Percentiles rank a stretch among this genome's conserved stretches.
These are phyloP conservation scores for Eumacrocentrus americanus DNA, from an alignment of 2,888 invertebrate species.

Conservation along the genomic window DNA sequence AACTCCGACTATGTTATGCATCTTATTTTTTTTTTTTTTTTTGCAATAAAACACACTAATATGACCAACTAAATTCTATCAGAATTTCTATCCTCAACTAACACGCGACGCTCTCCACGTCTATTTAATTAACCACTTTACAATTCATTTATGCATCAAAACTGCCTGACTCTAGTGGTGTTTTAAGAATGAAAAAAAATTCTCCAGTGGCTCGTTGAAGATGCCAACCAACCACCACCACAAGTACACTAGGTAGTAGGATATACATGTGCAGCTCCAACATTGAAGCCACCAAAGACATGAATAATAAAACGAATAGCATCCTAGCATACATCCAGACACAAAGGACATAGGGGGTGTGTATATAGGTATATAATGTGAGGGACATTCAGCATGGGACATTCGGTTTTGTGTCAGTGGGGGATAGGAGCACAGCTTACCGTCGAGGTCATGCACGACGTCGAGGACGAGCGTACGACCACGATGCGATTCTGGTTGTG, in stretches of 20 bases:
- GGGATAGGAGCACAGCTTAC: constrained; percentile 47
- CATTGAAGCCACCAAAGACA: neutral
- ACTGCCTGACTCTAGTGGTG: neutral
- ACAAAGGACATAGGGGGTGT: neutral
- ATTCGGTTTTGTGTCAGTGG: constrained; percentile 27
- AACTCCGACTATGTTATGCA: neutral
- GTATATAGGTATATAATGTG: constrained; percentile 4
- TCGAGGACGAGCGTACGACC: constrained; percentile 55
- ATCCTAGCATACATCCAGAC: constrained; percentile 1
- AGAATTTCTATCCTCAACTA: constrained; percentile 20
- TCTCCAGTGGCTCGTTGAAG: no score
- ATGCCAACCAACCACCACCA: neutral
- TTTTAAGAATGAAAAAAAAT: constrained; percentile 4
- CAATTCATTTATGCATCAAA: constrained; percentile 22
- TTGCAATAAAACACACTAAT: constrained; percentile 14
- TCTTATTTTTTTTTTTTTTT: no score
- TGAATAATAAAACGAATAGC: constrained; percentile 7
- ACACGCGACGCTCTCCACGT: constrained; percentile 13
- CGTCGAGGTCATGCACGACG: constrained; percentile 52
- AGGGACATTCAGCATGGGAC: neutral
- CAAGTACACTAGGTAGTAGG: neutral
- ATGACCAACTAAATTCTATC: constrained; percentile 21
- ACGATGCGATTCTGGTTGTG: constrained; percentile 60
- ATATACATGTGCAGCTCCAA: constrained; percentile 10
- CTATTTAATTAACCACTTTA: constrained; percentile 17